These are phyloP conservation scores for Zootoca vivipara DNA, from an alignment of 2,113 vertebrate genomes.

Conservation along the genomic window DNA sequence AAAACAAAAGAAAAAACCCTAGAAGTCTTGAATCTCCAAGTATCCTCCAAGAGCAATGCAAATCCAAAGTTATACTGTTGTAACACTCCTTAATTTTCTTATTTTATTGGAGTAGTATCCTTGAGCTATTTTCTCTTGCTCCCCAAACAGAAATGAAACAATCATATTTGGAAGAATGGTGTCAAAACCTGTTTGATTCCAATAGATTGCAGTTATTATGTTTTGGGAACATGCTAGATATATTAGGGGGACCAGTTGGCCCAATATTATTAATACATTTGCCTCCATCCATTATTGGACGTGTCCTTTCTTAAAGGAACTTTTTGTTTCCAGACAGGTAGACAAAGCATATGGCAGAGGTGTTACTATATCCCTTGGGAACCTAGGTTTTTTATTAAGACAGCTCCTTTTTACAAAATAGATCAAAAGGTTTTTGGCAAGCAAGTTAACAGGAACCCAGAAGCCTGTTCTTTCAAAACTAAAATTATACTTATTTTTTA, in stretches of 20 bases:
- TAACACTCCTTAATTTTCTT: not conserved
- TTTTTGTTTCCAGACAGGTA: not conserved
- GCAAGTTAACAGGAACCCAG: not conserved
- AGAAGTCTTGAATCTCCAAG: not conserved
- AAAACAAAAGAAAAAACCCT: not conserved
- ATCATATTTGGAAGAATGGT: not conserved
- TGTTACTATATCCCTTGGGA: not conserved
- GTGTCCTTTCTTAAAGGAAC: not conserved
- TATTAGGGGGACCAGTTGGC: not conserved
- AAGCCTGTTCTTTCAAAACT: not conserved
- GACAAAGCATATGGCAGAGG: not conserved
- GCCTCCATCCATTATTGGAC: not conserved
- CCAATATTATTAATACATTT: not conserved
- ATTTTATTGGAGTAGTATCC: not conserved
- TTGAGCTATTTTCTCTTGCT: not conserved
- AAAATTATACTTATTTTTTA: not conserved
- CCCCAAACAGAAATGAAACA: not conserved
- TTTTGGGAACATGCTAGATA: not conserved
- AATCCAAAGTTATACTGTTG: not conserved
- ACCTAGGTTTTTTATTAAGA: not conserved
- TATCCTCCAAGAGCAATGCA: not conserved
- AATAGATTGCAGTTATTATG: not conserved
- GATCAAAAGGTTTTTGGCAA: no score
- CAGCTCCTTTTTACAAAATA: not conserved
- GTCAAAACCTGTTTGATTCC: not conserved